Base-by-base conservation (phyloP, 2,888 invertebrate genomes). In the Agriopis leucophaearia region DNA sequence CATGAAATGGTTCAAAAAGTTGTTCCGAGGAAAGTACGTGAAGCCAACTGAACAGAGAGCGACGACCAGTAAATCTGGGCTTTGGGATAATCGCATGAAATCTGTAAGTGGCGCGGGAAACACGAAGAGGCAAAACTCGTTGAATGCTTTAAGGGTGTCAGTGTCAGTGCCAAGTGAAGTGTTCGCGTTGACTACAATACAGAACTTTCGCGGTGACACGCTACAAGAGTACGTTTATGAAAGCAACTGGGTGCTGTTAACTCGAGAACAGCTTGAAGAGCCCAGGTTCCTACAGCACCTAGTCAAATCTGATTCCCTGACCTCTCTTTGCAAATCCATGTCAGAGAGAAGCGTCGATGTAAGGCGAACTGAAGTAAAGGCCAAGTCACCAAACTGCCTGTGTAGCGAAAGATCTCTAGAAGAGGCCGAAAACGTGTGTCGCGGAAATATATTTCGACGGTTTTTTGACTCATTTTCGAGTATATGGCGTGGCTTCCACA, bases 1-100 rank as follows among this genome's bases (percentile, higher is more conserved):
- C 91, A 95, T 95, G 95, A 95, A 89, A 83, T 95, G 95, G 95
- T 95, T 95, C 95, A 95, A 85, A 95, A 95, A 88, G 92, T 95
- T 93, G 94, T 95, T 91, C 91, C 92, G 69, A 90, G 94, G 82
- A 95, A 94, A 83, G 86, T 89, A 75, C 92, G 95, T 64, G 95
- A 95, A 81, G 86, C 90, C 40, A 74, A 81, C 69, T 80, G 88
- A 89, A 59, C 69, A 66, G 27, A 69, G 72, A 59, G 64, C 73
- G 13, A 70, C 73, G 35, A 64, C 72, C 13, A 78, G 74, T 42
- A 82, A 84, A 57, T 57, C 61, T 48, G 78, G 81, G 13, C 55
- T 75, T 13, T 80, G 81, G 76, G 66, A 75, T 51, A 77, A 76
- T 16, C 82, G 81, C 36, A 76, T 86, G 45, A 80, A 86, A 69